These are phyloP conservation scores for Hemiprocne comata DNA, from an alignment of 2,113 vertebrate genomes.

Conservation along the genomic window DNA sequence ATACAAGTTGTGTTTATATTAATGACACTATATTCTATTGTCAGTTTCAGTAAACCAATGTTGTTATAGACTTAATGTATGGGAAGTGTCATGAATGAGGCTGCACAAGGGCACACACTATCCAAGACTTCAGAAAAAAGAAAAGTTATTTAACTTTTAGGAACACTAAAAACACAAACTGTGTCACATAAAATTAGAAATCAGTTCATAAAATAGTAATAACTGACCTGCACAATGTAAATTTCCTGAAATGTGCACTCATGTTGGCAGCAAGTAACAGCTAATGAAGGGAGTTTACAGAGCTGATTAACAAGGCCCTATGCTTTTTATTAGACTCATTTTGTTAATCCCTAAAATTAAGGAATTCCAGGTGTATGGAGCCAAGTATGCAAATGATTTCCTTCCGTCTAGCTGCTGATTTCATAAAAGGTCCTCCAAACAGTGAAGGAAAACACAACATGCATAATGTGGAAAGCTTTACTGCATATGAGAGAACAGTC, in stretches of 20 bases:
- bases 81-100: constrained; percentile 27
- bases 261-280: constrained; percentile 66
- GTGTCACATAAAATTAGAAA: constrained; percentile 76
- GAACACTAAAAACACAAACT: constrained; percentile 73
- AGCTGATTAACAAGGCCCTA: constrained; percentile 79
- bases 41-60: constrained; percentile 6
- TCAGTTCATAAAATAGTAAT: constrained; percentile 77
- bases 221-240: constrained; percentile 72
- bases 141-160: constrained; percentile 63
- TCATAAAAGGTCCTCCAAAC: constrained; percentile 77
- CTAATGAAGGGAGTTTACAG: constrained; percentile 80
- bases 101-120: constrained; percentile 11
- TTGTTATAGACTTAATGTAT: neutral
- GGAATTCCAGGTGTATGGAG: constrained; percentile 82
- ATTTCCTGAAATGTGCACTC: constrained; percentile 71
- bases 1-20: constrained; percentile 3
- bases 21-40: constrained; percentile 11
- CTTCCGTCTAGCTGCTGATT: constrained; percentile 77
- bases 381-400: constrained; percentile 84
- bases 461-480: constrained; percentile 70
- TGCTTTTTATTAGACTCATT: constrained; percentile 82
- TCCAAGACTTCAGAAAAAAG: neutral
- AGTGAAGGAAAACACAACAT: constrained; percentile 75
- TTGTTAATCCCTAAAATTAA: constrained; percentile 82
- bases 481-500: constrained; percentile 55